Evolutionary conservation across 2,797 vertebrate genomes (phyloP).

Genomic region (Coreius guichenoti): DNA sequence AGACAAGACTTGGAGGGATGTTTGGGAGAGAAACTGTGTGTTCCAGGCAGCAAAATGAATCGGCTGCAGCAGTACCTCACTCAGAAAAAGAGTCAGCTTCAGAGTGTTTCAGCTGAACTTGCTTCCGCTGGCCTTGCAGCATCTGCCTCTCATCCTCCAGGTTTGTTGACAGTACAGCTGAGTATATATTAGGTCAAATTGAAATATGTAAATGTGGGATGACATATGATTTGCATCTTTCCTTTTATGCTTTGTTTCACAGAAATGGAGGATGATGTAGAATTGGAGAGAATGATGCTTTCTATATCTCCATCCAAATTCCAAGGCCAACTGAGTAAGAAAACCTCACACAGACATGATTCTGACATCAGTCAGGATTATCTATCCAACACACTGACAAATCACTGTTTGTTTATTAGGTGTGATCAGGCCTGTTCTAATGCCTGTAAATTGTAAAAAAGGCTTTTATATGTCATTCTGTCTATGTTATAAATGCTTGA

Average conservation of each 20-base stretch:
- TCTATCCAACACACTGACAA: background rate
- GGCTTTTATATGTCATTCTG: too few relatives aligned
- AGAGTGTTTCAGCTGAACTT: background rate
- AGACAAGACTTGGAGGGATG: slow-evolving; percentile 5
- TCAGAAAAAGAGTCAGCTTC: slow-evolving; percentile 3
- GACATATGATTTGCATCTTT: slow-evolving; percentile 1
- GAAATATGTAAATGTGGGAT: slow-evolving; percentile 9
- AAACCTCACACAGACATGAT: background rate
- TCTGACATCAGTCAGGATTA: background rate
- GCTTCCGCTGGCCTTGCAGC: background rate
- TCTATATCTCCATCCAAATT: slow-evolving; percentile 17
- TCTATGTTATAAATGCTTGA: background rate
- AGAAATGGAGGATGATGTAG: slow-evolving; percentile 45
- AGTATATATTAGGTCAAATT: background rate
- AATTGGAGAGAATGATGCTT: slow-evolving; percentile 32
- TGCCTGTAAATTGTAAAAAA: background rate
- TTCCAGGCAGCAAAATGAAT: slow-evolving; percentile 19
- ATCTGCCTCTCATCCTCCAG: background rate
- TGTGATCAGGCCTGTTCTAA: background rate
- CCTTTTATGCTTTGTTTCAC: slow-evolving; percentile 16
- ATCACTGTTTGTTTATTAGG: slow-evolving; percentile 8
- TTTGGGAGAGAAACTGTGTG: slow-evolving; percentile 24
- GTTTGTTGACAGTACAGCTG: background rate
- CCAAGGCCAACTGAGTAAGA: background rate
- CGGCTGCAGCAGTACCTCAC: slow-evolving; percentile 20